phyloP scores from a whole-genome alignment of 2,797 vertebrate species.

The Falco berigora region DNA sequence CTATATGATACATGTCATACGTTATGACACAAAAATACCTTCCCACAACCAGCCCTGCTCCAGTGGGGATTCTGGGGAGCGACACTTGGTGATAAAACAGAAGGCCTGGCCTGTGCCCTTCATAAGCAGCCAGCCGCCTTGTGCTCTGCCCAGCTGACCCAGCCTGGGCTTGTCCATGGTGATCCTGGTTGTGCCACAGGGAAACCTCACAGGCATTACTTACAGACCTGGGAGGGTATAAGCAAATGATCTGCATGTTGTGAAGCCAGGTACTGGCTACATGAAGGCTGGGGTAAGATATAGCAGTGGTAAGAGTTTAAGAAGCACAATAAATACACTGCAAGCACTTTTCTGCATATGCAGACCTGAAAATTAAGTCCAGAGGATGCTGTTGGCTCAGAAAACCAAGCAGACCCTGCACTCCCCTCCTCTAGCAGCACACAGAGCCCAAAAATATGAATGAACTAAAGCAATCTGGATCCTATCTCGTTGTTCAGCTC shows the following conservation, averaged over 20 bases:
- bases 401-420: background rate
- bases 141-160: background rate
- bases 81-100: background rate
- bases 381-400: background rate
- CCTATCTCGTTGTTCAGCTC: background rate
- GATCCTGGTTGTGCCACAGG: background rate
- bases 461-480: background rate
- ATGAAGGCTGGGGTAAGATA: background rate
- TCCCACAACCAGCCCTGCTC: background rate
- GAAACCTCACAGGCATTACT: fast-evolving
- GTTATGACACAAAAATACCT: background rate
- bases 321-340: background rate
- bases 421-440: background rate
- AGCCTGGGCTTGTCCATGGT: background rate
- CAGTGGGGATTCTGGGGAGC: background rate
- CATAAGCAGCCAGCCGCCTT: background rate
- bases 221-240: background rate
- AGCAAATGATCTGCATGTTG: background rate
- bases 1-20: background rate
- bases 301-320: background rate
- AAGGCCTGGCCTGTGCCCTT: background rate
- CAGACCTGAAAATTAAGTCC: background rate
- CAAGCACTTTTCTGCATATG: background rate
- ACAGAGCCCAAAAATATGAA: background rate
- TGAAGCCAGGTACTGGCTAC: background rate